phyloP scores from a whole-genome alignment of 1,140 invertebrate species.

The Coptotermes formosanus region DNA sequence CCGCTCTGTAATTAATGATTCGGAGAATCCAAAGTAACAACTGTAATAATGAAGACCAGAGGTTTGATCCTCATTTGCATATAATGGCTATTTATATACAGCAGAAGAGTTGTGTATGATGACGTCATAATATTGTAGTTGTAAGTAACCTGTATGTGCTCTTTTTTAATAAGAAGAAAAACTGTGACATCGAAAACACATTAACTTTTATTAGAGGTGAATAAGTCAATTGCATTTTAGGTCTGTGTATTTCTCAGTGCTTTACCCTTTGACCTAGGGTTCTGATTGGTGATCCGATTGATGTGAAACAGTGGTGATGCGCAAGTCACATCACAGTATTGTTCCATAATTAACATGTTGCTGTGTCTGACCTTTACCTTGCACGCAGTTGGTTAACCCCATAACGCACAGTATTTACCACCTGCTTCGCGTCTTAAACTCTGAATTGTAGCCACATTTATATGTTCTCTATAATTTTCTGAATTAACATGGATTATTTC shows the following conservation, averaged over 20 bases:
- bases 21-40: slow-evolving; percentile 6
- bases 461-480: too few relatives aligned
- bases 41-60: background rate
- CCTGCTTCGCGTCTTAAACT: too few relatives aligned
- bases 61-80: background rate
- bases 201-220: background rate
- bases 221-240: background rate
- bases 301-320: background rate
- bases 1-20: slow-evolving; percentile 15
- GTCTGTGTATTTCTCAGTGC: background rate
- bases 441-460: too few relatives aligned
- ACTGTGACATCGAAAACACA: background rate
- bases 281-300: background rate
- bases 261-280: background rate
- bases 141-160: background rate
- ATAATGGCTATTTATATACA: slow-evolving; percentile 5
- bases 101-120: background rate
- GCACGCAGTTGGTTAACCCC: too few relatives aligned
- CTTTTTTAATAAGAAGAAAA: background rate
- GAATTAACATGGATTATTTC: too few relatives aligned
- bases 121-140: background rate
- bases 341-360: background rate
- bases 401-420: too few relatives aligned
- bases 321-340: background rate
- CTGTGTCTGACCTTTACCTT: background rate